Percentiles rank a stretch among this genome's conserved stretches.
phyloP scores from a whole-genome alignment of 2,888 invertebrate species.

The Coenonympha arcania region DNA sequence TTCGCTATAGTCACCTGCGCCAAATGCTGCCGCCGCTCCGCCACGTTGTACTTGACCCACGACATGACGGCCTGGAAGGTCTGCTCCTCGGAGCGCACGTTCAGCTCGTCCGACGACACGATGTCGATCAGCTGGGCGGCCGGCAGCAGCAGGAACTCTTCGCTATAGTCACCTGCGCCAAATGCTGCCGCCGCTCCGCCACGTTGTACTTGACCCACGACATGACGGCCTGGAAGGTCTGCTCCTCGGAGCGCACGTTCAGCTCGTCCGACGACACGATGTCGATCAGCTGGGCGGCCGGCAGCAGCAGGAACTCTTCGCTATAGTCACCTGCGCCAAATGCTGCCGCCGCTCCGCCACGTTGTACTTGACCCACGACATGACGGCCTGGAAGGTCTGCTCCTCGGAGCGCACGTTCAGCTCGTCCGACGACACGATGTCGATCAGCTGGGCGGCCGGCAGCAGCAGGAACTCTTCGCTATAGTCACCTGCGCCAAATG shows the following conservation, averaged over 20 bases:
- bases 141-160: conserved; percentile 96
- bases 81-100: conserved; percentile 97
- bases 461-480: conserved; percentile 97
- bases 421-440: conserved; percentile 98
- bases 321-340: conserved; percentile 93
- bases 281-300: conserved; percentile 95
- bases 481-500: conserved; percentile 93
- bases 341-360: conserved; percentile 92
- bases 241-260: conserved; percentile 97
- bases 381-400: conserved; percentile 97
- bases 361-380: conserved; percentile 99
- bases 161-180: conserved; percentile 95
- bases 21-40: conserved; percentile 90
- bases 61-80: conserved; percentile 98
- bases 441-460: conserved; percentile 95
- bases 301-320: conserved; percentile 96
- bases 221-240: conserved; percentile 98
- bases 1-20: conserved; percentile 95
- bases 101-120: conserved; percentile 97
- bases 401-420: conserved; percentile 97
- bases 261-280: conserved; percentile 98
- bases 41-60: conserved; percentile 98
- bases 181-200: conserved; percentile 89
- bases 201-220: conserved; percentile 99
- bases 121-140: conserved; percentile 97